A percentile compares a stretch with the other conserved stretches of the same genome.
Conservation (phyloP, 1,140 invertebrate species). For the Trichonephila clavipes region DNA sequence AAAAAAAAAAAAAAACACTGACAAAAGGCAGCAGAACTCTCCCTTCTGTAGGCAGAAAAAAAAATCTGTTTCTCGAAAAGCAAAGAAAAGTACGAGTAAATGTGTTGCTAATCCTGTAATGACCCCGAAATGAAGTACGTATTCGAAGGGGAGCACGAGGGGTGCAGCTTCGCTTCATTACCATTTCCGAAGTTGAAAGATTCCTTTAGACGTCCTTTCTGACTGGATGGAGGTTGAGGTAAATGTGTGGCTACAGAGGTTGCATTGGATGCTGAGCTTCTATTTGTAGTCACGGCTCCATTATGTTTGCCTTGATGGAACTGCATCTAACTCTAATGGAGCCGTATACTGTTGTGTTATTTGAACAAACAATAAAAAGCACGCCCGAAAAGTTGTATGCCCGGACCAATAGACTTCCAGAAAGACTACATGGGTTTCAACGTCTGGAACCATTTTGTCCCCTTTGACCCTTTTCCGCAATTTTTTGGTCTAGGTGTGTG, state of each 20-base stretch:
- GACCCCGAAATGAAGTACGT: slow-evolving; percentile 73
- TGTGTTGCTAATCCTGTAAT: slow-evolving; percentile 76
- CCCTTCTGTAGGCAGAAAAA: slow-evolving; percentile 7
- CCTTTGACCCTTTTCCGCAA: slow-evolving; percentile 16
- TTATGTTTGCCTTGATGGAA: slow-evolving; percentile 43
- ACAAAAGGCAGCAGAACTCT: slow-evolving; percentile 59
- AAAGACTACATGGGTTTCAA: not conserved
- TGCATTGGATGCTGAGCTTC: not conserved
- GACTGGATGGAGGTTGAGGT: slow-evolving; percentile 42
- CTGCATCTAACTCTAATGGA: slow-evolving; percentile 12
- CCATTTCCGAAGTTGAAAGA: slow-evolving; percentile 37
- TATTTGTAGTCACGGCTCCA: slow-evolving; percentile 40
- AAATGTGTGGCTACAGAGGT: slow-evolving; percentile 19
- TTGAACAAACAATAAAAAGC: slow-evolving; percentile 29
- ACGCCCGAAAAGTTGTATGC: not conserved
- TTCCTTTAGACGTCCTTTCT: slow-evolving; percentile 43
- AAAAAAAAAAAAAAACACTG: slow-evolving; percentile 27
- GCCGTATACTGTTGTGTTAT: slow-evolving; percentile 3
- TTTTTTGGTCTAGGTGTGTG: not conserved
- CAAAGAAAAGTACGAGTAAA: slow-evolving; percentile 64
- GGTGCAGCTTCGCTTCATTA: slow-evolving; percentile 60
- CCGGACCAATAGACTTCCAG: slow-evolving; percentile 7
- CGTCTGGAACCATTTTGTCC: slow-evolving; percentile 6
- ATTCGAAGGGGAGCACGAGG: slow-evolving; percentile 53
- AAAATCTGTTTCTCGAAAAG: slow-evolving; percentile 43